Conservation (phyloP, 2,888 invertebrate genomes). For the Pseudococcus longispinus region DNA sequence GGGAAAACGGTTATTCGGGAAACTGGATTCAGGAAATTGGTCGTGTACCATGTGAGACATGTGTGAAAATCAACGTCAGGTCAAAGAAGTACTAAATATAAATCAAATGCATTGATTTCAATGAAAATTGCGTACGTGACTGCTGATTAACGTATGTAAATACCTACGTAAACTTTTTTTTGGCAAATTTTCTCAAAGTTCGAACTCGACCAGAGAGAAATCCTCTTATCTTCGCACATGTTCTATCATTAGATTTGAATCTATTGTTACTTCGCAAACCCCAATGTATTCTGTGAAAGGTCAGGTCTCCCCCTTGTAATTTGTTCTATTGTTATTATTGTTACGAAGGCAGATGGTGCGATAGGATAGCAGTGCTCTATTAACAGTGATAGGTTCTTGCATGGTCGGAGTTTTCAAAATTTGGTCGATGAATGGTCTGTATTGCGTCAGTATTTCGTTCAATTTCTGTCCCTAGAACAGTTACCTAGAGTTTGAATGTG, state of each 20-base stretch:
- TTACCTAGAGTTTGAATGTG: too few species aligned
- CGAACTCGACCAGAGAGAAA: neutral
- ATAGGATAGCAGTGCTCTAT: neutral
- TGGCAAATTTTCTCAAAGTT: neutral
- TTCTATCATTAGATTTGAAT: neutral
- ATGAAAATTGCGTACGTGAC: too few species aligned
- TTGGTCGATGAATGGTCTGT: neutral
- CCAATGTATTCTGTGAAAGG: neutral
- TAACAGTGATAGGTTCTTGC: neutral
- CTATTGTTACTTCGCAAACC: neutral
- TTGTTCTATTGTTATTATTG: neutral
- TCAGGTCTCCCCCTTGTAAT: slow-evolving; percentile 1
- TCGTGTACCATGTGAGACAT: too few species aligned
- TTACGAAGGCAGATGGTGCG: neutral
- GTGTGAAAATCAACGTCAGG: too few species aligned
- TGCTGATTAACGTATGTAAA: too few species aligned
- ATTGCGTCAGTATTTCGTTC: neutral
- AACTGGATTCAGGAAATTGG: too few species aligned
- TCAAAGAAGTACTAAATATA: too few species aligned
- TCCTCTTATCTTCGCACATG: neutral
- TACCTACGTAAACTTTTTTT: neutral
- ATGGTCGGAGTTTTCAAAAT: neutral
- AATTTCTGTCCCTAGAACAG: neutral
- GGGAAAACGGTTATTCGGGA: too few species aligned
- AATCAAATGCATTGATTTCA: too few species aligned